Base-by-base conservation (phyloP, 2,888 invertebrate genomes). In the Lasioglossum calceatum region DNA sequence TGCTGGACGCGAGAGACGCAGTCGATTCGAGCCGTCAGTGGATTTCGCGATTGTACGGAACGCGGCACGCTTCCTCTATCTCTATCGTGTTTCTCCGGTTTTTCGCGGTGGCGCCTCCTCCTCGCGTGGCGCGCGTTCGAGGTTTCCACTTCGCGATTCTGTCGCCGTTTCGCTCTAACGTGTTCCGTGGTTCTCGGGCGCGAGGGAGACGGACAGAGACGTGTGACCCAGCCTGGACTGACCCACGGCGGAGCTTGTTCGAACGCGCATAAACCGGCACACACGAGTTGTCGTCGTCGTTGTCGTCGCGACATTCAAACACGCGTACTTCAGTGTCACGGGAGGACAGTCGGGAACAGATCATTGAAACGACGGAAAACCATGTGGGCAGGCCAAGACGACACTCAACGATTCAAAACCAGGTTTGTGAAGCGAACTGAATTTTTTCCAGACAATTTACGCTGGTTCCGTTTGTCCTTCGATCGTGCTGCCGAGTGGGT, bases 301-400 rank as follows among this genome's bases (percentile, higher is more conserved):
- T 16, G 64, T 32, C 16, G 27, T 32, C 64, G 67, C 74, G 85
- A 70, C 77, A 47, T 77, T 44, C 64, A 71, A 76, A 75, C 77
- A 39, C 81, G 72, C 61, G 83, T 71, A 61, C n/a, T 23, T 23
- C n/a, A n/a, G 42, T 42, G 71, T 12, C 1, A 0, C 39, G 42
- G 32, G 4, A 64, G n/a, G 3, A 32, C 27, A 61, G 12, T 44
- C 44, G 44, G 12, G 0, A 16, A 61, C 14, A 0, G 64, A 19
- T 58, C 58, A 4, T 23, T 58, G 23, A 7, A 39, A 12, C 16
- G 27, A 19, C 81, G 73, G 58, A 80, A 90, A 89, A 87, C 23
- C 58, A 94, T 94, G 94, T 94, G 94, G 94, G 94, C 94, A 87
- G 94, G 94, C 75, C 94, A 94, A 87, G 94, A 94, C 87, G 94